Conservation (phyloP, 2,113 vertebrate genomes). For the Sapayoa aenigma region DNA sequence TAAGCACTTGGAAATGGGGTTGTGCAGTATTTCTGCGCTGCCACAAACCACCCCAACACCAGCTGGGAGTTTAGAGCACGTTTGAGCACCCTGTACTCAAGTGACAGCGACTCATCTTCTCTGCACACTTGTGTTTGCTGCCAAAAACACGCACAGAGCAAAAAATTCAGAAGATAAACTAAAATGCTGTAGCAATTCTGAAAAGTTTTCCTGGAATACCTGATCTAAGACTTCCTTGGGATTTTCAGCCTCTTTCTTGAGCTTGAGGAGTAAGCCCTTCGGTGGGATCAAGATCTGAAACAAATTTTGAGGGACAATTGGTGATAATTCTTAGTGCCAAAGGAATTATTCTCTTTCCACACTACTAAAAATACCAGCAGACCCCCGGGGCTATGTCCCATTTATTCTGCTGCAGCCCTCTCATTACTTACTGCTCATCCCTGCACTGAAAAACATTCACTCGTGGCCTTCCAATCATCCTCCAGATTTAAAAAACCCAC, state of each 20-base stretch:
- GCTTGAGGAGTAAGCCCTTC: conserved; percentile 89
- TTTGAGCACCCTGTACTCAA: rapidly evolving
- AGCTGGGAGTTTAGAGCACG: background rate
- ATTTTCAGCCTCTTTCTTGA: conserved; percentile 94
- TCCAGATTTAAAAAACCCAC: background rate
- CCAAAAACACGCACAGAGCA: background rate
- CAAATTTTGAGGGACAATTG: background rate
- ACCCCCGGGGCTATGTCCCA: background rate
- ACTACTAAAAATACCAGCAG: background rate
- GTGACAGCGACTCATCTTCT: background rate
- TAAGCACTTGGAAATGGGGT: background rate
- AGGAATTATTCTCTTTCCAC: background rate
- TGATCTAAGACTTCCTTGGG: conserved; percentile 95
- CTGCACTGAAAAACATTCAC: background rate
- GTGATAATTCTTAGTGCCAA: background rate
- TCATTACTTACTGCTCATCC: background rate
- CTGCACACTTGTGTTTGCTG: background rate
- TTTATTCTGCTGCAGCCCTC: background rate
- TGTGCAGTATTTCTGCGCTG: background rate
- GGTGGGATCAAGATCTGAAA: conserved; percentile 93
- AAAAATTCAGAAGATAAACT: background rate
- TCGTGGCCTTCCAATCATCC: background rate
- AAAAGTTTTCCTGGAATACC: conserved; percentile 70
- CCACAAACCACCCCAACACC: rapidly evolving
- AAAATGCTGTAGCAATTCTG: background rate